Evolutionary conservation across 2,113 vertebrate genomes (phyloP).

Genomic region (Ginglymostoma cirratum): DNA sequence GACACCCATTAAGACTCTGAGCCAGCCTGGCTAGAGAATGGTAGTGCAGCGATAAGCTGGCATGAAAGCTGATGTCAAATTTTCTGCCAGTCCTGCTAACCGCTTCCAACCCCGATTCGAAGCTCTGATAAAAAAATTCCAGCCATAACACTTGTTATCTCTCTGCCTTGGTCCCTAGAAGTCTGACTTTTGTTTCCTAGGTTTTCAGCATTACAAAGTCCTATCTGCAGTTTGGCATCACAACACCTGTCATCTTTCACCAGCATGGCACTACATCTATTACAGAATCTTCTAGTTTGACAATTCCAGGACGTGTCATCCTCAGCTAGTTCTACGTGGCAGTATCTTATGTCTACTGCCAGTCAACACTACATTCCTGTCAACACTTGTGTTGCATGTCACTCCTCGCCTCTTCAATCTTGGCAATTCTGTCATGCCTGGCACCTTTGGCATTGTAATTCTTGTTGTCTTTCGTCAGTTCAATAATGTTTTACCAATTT

Average conservation of each 20-base stretch:
- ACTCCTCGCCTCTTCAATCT: background rate
- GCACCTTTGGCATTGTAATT: background rate
- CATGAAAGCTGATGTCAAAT: background rate
- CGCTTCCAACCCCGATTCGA: too few species aligned
- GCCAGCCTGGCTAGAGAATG: background rate
- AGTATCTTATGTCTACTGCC: background rate
- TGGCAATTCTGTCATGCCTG: background rate
- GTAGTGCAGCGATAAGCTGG: background rate
- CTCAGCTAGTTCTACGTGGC: background rate
- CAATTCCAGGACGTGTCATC: background rate
- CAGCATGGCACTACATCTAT: background rate
- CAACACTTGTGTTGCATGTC: background rate
- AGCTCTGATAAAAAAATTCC: background rate
- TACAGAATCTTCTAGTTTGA: background rate
- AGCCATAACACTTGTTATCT: background rate
- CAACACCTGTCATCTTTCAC: background rate
- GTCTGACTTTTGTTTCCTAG: background rate
- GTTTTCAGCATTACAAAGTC: background rate
- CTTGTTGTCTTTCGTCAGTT: background rate
- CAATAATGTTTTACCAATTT: background rate
- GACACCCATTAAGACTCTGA: background rate
- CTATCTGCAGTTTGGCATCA: background rate
- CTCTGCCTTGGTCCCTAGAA: background rate
- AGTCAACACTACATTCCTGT: background rate
- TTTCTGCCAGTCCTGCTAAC: background rate